phyloP scores from a whole-genome alignment of 2,113 vertebrate species.

The Bombycilla garrulus region DNA sequence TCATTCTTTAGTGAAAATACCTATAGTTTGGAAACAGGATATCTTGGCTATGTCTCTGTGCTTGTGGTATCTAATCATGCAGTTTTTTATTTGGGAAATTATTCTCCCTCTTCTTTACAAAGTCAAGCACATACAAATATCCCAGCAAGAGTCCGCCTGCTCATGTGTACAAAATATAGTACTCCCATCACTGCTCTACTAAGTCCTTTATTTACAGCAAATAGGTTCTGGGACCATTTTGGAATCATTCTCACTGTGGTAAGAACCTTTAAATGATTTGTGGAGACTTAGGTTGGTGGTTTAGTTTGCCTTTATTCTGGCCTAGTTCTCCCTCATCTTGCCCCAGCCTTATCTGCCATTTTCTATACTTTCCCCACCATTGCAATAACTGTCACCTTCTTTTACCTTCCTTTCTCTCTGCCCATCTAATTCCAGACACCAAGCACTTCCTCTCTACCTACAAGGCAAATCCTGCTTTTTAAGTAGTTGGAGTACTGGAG shows the following conservation, averaged over 20 bases:
- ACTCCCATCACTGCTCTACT: background rate
- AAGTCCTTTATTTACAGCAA: background rate
- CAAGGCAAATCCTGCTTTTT: background rate
- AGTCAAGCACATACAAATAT: background rate
- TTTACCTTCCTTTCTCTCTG: background rate
- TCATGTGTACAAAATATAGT: background rate
- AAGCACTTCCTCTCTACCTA: background rate
- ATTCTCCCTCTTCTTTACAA: background rate
- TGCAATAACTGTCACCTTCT: background rate
- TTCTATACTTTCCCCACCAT: background rate
- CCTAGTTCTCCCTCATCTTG: background rate
- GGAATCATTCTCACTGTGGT: background rate
- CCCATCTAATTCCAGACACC: background rate
- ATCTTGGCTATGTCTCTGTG: background rate
- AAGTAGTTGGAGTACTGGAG: background rate
- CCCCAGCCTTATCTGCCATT: background rate
- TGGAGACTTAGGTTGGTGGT: accelerated
- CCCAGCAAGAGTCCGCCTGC: background rate
- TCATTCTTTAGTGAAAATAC: background rate
- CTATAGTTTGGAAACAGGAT: background rate
- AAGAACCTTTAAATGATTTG: background rate
- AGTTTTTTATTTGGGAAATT: background rate
- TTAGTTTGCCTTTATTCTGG: background rate
- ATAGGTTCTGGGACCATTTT: background rate
- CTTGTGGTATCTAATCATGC: background rate